Evolutionary conservation across 2,797 vertebrate species (phyloP), one percentile per base, ranked within the genome.

Genomic region (Phoeniculus purpureus): DNA sequence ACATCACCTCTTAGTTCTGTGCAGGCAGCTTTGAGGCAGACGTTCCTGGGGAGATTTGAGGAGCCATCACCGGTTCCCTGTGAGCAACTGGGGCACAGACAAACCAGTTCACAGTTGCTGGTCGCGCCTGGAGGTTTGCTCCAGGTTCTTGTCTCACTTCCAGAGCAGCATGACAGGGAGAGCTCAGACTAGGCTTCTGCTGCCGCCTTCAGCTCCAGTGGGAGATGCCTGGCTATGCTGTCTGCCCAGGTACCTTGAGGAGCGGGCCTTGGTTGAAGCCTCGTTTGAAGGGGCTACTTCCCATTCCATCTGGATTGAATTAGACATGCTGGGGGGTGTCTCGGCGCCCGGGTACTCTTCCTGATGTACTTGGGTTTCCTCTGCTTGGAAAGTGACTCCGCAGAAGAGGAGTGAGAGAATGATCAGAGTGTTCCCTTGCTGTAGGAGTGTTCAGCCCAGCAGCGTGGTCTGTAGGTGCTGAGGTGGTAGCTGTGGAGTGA

Each of bases 111-210:
- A 11, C 18, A 27, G 34, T 7, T 47, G 34, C 47, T 20, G 4
- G 12, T 76, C 2, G 0, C 37, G 45, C 31, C 65, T 29, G 66
- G 52, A 85, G 40, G 8, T 37, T 18, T 3, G 47, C 16, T 3
- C 25, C 58, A 45, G 83, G 8, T 52, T 43, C 2, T 10, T 62
- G 21, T 29, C 31, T 55, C 1, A 21, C 34, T 45, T 65, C 48
- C 37, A 32, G 43, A 67, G 19, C 2, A 1, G 6, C 7, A 3
- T 25, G 27, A 12, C 2, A 3, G 3, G n/a, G 31, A 58, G 9
- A 12, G 4, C 66, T 68, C 15, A 4, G 61, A 37, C 13, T 23
- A 21, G 5, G 40, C 32, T 64, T 60, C 48, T 73, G 12, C 45
- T 75, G 74, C 25, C 11, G 10, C 55, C 37, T 75, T n/a, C 43